Evolutionary conservation across 2,797 vertebrate genomes (phyloP), one percentile per base, ranked within the genome.

Genomic region (Synaphobranchus kaupii): DNA sequence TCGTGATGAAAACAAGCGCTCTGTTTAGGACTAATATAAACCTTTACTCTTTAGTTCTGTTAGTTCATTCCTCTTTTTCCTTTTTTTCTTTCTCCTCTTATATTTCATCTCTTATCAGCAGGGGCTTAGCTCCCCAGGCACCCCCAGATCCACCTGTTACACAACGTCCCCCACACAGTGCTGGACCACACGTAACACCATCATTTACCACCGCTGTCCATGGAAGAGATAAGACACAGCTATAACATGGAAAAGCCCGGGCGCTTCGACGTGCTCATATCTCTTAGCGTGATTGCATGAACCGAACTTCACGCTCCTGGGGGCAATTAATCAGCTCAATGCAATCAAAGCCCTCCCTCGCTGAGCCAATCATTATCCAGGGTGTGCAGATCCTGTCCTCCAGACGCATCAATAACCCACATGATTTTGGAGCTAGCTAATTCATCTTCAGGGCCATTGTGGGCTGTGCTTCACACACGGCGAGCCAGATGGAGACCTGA

Each of bases 211-310:
- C 20, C 6, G 25, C 44, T 81, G 47, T 48, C 47, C 78, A 48
- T n/a, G 78, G 47, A 9, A 25, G 25, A 4, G 78, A 50, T n/a
- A 50, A 50, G 22, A 50, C 22, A n/a, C 12, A 50, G 13, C 44
- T 3, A 48, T 20, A 47, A 81, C 63, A 1, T 4, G 31, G 28
- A 54, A 28, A 31, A 56, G 10, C 52, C 50, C 25, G 31, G 31
- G 54, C 17, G 6, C n/a, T 83, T 17, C 56, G n/a, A 20, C 50
- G 31, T 17, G 50, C 28, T 22, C 52, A 34, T 54, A 56, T 83
- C 52, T 83, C 82, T 54, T 83, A 25, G 8, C 28, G 8, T 83
- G 82, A 83, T 20, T 56, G 50, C 82, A 83, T 31, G 56, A 83
- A 56, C 25, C 28, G 34, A 50, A 81, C 54, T 58, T 83, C 82